Percentiles rank a stretch among this genome's conserved stretches.
These are phyloP conservation scores for Trachymyrmex septentrionalis DNA, from an alignment of 1,140 invertebrate species.

Conservation along the genomic window DNA sequence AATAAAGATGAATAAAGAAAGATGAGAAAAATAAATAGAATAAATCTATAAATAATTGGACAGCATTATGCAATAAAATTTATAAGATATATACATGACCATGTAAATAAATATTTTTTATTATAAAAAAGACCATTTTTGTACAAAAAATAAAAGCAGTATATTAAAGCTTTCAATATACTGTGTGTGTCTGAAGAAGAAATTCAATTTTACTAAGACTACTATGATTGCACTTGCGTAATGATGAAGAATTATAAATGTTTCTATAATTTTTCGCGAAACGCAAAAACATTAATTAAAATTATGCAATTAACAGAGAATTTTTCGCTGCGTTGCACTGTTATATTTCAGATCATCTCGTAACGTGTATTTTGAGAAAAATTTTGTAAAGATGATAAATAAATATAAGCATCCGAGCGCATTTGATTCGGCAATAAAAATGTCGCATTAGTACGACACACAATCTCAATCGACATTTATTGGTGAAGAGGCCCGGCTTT, in stretches of 20 bases:
- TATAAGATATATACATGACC: not conserved
- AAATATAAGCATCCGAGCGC: slow-evolving; percentile 34
- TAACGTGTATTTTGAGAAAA: not conserved
- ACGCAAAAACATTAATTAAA: slow-evolving; percentile 20
- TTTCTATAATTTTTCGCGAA: not conserved
- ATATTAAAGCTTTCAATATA: not conserved
- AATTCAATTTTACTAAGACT: not conserved
- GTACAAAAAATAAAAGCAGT: not conserved
- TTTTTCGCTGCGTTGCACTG: not conserved
- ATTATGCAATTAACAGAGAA: not conserved
- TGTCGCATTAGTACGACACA: slow-evolving; percentile 10
- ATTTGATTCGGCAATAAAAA: not conserved
- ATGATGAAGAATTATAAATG: not conserved
- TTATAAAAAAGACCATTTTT: not conserved
- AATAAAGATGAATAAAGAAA: no score
- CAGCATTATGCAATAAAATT: not conserved
- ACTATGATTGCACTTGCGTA: not conserved
- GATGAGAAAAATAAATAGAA: no score
- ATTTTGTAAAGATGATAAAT: slow-evolving; percentile 12
- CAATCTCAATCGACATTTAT: not conserved
- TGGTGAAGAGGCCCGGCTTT: not conserved
- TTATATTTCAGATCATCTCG: not conserved
- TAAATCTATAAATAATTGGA: not conserved
- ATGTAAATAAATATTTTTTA: slow-evolving; percentile 2
- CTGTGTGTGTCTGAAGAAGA: not conserved